Percentiles rank a stretch among this genome's conserved stretches.
These are phyloP conservation scores for Eudemis profundana DNA, from an alignment of 2,888 invertebrate genomes.

Conservation along the genomic window DNA sequence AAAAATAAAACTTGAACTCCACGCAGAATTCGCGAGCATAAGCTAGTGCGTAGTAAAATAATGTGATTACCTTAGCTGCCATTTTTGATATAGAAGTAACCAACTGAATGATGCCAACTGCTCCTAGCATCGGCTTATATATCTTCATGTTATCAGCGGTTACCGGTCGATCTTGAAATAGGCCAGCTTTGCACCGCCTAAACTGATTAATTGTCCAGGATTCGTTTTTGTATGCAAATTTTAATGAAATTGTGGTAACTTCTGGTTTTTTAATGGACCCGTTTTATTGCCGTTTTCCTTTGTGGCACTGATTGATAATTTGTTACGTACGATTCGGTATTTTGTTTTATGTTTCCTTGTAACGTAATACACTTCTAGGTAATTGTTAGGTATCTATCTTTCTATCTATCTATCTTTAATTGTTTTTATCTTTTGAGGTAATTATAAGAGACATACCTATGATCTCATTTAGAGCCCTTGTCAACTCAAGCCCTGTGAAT, in stretches of 20 bases:
- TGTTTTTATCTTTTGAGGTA: too few relatives aligned
- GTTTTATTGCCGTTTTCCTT: conserved; percentile 30
- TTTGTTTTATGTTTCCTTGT: conserved; percentile 12
- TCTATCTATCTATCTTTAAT: not conserved
- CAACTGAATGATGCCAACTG: conserved; percentile 62
- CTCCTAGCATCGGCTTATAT: conserved; percentile 59
- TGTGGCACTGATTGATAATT: conserved; percentile 20
- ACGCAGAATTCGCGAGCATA: too few relatives aligned
- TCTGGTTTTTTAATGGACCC: conserved; percentile 31
- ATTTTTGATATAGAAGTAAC: conserved; percentile 63
- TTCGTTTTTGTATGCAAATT: conserved; percentile 33
- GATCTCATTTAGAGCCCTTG: too few relatives aligned
- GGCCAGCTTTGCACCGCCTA: conserved; percentile 44
- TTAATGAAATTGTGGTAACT: conserved; percentile 7
- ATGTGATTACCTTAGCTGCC: conserved; percentile 68
- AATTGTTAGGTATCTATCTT: not conserved
- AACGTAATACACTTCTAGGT: not conserved
- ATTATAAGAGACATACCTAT: too few relatives aligned
- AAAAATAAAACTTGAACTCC: too few relatives aligned
- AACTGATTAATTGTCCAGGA: conserved; percentile 39
- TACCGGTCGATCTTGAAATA: conserved; percentile 61
- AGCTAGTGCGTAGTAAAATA: not conserved
- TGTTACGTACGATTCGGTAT: conserved; percentile 13
- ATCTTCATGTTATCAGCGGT: conserved; percentile 48
- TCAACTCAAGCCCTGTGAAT: too few relatives aligned